These are phyloP conservation scores for Drosophila lacertosa DNA, from an alignment of 1,140 invertebrate species.

Conservation along the genomic window DNA sequence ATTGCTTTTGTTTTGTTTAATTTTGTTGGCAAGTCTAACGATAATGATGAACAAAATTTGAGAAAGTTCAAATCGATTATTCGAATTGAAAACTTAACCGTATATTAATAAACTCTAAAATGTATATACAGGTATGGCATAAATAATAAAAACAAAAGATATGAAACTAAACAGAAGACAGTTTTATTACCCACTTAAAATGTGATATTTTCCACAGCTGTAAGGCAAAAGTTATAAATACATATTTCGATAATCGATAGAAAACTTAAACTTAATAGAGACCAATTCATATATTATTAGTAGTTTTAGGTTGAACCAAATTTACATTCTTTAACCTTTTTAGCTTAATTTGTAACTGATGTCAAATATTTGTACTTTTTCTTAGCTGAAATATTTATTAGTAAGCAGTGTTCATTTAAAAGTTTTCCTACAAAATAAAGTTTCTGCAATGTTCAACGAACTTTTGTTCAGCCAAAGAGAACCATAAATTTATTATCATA, in stretches of 20 bases:
- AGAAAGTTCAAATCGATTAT: not conserved
- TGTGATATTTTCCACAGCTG: conserved; percentile 64
- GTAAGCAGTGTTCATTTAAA: too few relatives aligned
- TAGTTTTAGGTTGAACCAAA: too few relatives aligned
- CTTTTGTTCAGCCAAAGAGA: too few relatives aligned
- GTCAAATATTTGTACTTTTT: too few relatives aligned
- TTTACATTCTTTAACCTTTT: too few relatives aligned
- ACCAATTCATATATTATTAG: not conserved
- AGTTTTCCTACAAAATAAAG: too few relatives aligned
- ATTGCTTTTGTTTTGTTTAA: conserved; percentile 2
- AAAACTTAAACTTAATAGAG: not conserved
- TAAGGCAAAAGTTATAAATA: conserved; percentile 28
- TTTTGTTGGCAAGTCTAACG: conserved; percentile 5
- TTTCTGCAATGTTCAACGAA: too few relatives aligned
- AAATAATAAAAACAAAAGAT: not conserved
- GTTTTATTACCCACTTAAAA: conserved; percentile 30
- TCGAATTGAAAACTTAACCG: not conserved
- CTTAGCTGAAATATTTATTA: too few relatives aligned
- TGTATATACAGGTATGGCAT: conserved; percentile 12
- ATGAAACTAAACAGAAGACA: conserved; percentile 9
- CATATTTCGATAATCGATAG: conserved; percentile 8
- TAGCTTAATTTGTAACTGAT: too few relatives aligned
- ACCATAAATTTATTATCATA: too few relatives aligned
- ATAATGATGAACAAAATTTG: conserved; percentile 12
- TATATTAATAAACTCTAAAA: not conserved